Evolutionary conservation across 2,797 vertebrate species (phyloP).

Genomic region (Enteromius anoplus): DNA sequence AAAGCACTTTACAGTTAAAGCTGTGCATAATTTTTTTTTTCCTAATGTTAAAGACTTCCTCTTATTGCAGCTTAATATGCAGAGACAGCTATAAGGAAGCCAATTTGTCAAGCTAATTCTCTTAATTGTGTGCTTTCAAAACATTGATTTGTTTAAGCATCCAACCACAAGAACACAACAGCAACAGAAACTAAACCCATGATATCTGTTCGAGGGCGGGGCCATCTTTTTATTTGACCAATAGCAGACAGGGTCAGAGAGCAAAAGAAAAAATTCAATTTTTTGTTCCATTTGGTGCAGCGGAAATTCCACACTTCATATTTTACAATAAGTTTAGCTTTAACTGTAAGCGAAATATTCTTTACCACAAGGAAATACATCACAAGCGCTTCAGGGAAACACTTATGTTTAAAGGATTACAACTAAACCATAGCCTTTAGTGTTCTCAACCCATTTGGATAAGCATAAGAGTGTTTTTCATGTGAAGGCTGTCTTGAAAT

Average conservation of each 20-base stretch:
- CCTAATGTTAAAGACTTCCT: not conserved
- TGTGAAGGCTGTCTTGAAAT: conserved; percentile 1
- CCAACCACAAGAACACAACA: not conserved
- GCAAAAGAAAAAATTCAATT: not conserved
- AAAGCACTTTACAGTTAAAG: conserved; percentile 5
- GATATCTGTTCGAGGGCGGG: not conserved
- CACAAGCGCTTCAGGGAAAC: not conserved
- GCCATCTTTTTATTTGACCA: not conserved
- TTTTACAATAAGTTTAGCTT: not conserved
- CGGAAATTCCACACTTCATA: not conserved
- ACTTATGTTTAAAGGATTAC: conserved; percentile 11
- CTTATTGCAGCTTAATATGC: not conserved
- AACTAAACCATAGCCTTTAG: not conserved
- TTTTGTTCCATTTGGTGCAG: not conserved
- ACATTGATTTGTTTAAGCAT: not conserved
- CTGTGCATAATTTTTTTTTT: not conserved
- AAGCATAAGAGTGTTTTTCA: conserved; percentile 7
- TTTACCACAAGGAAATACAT: not conserved
- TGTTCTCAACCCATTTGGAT: conserved; percentile 25
- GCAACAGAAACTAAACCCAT: not conserved
- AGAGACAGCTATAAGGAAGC: not conserved
- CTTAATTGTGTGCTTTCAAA: not conserved
- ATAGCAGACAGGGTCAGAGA: not conserved
- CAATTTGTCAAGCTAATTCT: not conserved
- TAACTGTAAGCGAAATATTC: not conserved